Conservation (phyloP, 2,113 vertebrate species). For the Paracanthobrama guichenoti region DNA sequence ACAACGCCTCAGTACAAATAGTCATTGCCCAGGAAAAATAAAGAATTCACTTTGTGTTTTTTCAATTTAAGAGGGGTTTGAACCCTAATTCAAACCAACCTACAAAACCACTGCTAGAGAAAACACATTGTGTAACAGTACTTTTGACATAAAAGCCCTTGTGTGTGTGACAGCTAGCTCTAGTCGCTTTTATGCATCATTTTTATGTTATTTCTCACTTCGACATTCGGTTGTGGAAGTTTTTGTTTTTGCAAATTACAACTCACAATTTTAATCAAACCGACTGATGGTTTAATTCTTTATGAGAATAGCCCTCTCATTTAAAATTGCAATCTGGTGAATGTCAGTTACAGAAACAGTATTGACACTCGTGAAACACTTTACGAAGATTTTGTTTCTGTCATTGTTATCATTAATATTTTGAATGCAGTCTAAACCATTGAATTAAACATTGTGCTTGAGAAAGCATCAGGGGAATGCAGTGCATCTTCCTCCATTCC, state of each 20-base stretch:
- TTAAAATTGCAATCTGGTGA: slow-evolving; percentile 17
- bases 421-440: slow-evolving; percentile 8
- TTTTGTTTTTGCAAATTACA: slow-evolving; percentile 2
- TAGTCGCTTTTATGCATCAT: not conserved
- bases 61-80: not conserved
- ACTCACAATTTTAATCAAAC: slow-evolving; percentile 8
- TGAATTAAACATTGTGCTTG: slow-evolving; percentile 14
- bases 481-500: not conserved
- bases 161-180: not conserved
- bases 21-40: not conserved
- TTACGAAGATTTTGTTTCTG: slow-evolving; percentile 23
- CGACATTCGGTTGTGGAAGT: not conserved
- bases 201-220: not conserved
- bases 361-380: slow-evolving; percentile 5
- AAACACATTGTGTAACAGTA: not conserved
- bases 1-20: slow-evolving; percentile 74
- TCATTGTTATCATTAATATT: not conserved
- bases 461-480: slow-evolving; percentile 8
- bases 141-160: not conserved
- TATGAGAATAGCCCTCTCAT: not conserved
- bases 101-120: not conserved
- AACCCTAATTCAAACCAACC: not conserved
- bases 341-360: slow-evolving; percentile 1
- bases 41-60: not conserved
- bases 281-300: not conserved